Percentiles rank a stretch among this genome's conserved stretches.
These are phyloP conservation scores for Lanistes nyassanus DNA, from an alignment of 1,140 invertebrate genomes.

Conservation along the genomic window DNA sequence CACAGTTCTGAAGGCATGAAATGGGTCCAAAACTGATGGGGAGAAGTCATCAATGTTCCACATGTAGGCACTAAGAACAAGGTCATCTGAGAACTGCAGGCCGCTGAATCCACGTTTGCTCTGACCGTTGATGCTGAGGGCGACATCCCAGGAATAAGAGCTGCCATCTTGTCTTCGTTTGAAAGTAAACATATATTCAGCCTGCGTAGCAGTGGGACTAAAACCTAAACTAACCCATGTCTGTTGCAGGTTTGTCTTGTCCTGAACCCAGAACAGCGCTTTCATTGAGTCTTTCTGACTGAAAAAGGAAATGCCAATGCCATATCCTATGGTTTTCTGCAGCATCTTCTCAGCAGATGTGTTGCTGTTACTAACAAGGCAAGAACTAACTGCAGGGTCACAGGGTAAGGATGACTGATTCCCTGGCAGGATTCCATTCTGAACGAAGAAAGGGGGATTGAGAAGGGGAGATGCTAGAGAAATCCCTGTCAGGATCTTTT, in stretches of 20 bases:
- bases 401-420: neutral
- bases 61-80: neutral
- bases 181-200: constrained; percentile 1
- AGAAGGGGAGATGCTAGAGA: constrained; percentile 8
- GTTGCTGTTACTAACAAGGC: neutral
- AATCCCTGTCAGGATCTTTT: neutral
- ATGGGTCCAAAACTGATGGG: constrained; percentile 8
- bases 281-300: neutral
- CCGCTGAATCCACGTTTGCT: neutral
- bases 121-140: neutral
- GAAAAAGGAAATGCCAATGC: neutral
- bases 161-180: neutral
- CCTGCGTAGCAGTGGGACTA: neutral
- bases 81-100: neutral
- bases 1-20: constrained; percentile 20
- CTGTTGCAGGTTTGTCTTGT: constrained; percentile 3
- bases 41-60: constrained; percentile 5
- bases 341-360: neutral
- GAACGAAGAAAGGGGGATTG: neutral
- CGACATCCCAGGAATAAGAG: neutral
- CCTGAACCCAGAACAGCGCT: constrained; percentile 14
- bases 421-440: neutral
- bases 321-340: no score
- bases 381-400: neutral
- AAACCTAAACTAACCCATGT: neutral